These are phyloP conservation scores for Megalopta genalis DNA, from an alignment of 1,140 invertebrate species.

Conservation along the genomic window DNA sequence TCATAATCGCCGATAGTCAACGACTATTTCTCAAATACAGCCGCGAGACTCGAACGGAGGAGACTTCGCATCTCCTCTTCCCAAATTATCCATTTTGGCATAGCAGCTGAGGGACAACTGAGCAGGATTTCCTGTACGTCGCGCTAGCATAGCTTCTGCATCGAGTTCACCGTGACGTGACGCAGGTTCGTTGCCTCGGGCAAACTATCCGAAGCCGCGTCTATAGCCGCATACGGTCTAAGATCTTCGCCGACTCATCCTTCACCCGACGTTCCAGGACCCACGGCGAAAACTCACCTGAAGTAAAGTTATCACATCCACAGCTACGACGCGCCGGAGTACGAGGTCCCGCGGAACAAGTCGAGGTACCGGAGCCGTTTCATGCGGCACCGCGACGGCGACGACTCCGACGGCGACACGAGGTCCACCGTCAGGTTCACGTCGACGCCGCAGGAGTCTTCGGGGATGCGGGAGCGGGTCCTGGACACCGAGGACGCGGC, in stretches of 20 bases:
- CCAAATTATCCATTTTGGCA: too few species aligned
- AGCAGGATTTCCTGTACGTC: too few species aligned
- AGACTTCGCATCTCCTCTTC: too few species aligned
- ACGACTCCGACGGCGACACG: conserved; percentile 78
- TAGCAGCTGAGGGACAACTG: too few species aligned
- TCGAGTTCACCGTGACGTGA: too few species aligned
- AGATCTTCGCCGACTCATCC: neutral
- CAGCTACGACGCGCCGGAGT: conserved; percentile 78
- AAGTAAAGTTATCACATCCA: neutral
- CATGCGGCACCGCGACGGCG: conserved; percentile 80
- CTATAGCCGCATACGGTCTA: too few species aligned
- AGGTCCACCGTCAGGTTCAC: conserved; percentile 75
- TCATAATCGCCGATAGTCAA: too few species aligned
- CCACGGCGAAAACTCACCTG: neutral
- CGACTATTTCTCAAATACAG: too few species aligned
- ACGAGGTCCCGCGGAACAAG: conserved; percentile 77
- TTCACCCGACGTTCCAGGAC: neutral
- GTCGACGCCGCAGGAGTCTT: conserved; percentile 69
- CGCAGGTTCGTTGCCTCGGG: too few species aligned
- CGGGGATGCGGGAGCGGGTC: conserved; percentile 85
- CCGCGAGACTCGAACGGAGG: too few species aligned
- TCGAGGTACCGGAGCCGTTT: conserved; percentile 82
- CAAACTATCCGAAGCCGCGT: too few species aligned
- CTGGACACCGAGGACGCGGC: conserved; percentile 94
- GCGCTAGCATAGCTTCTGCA: too few species aligned